phyloP scores from a whole-genome alignment of 1,140 invertebrate species.

The Galendromus occidentalis region DNA sequence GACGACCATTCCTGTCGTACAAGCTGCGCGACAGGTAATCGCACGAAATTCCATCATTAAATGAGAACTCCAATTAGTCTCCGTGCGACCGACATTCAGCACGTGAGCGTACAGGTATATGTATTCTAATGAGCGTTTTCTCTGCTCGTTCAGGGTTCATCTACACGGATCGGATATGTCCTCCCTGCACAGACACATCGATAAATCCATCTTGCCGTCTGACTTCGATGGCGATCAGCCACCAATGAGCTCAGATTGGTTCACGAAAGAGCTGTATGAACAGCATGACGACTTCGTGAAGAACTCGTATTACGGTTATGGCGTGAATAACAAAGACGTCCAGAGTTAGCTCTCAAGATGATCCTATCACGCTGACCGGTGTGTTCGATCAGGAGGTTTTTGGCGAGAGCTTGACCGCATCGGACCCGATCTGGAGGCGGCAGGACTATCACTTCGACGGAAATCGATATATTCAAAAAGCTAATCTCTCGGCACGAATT shows the following conservation, averaged over 20 bases:
- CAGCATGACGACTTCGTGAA: not conserved
- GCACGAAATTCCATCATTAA: not conserved
- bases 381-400: too few species aligned
- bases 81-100: too few species aligned
- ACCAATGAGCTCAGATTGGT: not conserved
- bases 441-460: too few species aligned
- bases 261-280: not conserved
- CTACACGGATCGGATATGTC: not conserved
- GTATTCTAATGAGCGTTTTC: too few species aligned
- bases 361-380: too few species aligned
- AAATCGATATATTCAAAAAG: too few species aligned
- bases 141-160: not conserved
- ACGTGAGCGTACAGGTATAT: too few species aligned
- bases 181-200: not conserved
- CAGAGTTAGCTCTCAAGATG: too few species aligned
- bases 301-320: not conserved
- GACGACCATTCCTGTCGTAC: not conserved
- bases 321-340: not conserved
- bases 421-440: too few species aligned
- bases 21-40: not conserved
- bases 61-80: too few species aligned
- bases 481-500: too few species aligned
- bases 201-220: not conserved
- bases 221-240: not conserved
- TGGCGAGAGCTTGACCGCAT: too few species aligned